Evolutionary conservation across 2,797 vertebrate species (phyloP).

Genomic region (Botia almorhae): DNA sequence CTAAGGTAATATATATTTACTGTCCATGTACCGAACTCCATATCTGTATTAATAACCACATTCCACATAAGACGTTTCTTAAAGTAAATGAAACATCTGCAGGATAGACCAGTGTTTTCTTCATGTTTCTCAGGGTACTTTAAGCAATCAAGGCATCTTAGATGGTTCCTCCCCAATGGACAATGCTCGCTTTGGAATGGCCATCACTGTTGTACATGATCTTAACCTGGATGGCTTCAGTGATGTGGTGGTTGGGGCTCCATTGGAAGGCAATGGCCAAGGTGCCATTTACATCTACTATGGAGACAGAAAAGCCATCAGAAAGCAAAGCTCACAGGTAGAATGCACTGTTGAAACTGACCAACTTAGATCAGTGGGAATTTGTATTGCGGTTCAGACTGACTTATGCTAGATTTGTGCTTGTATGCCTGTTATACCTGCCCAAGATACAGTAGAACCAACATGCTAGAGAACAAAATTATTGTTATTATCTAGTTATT

Average conservation of each 20-base stretch:
- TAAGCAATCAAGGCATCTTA: constrained; percentile 75
- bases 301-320: constrained; percentile 80
- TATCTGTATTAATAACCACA: neutral
- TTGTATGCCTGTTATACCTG: neutral
- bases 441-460: no score
- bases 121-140: constrained; percentile 72
- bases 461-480: neutral
- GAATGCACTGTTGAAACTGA: neutral
- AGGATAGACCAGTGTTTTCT: neutral
- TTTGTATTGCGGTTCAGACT: neutral
- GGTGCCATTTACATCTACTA: constrained; percentile 95
- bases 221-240: constrained; percentile 92
- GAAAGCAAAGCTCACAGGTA: constrained; percentile 88
- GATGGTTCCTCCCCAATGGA: constrained; percentile 71
- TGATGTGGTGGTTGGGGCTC: constrained; percentile 92
- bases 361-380: neutral
- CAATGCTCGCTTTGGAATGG: constrained; percentile 88
- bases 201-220: constrained; percentile 88
- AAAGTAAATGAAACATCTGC: neutral
- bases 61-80: neutral
- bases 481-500: no score
- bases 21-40: neutral
- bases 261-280: constrained; percentile 88
- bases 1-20: constrained; percentile 69
- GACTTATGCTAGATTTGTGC: neutral